These are phyloP conservation scores for Notothenia coriiceps DNA, from an alignment of 2,113 vertebrate genomes.

Conservation along the genomic window DNA sequence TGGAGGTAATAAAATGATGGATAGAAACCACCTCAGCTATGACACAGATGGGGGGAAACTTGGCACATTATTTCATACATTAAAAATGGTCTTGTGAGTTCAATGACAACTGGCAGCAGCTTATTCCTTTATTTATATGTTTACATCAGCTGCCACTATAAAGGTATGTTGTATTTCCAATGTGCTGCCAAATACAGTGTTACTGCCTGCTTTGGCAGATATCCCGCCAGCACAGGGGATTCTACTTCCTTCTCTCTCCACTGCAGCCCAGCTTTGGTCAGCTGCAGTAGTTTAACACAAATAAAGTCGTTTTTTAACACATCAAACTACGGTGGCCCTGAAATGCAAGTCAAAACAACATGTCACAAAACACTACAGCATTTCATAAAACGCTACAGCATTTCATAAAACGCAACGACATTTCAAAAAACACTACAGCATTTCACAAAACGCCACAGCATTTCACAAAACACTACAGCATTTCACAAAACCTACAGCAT, in stretches of 20 bases:
- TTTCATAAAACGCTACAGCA: too few relatives aligned
- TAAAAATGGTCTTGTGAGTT: constrained; percentile 14
- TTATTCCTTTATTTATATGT: not conserved
- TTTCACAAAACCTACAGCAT: too few relatives aligned
- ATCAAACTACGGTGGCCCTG: not conserved
- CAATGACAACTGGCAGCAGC: not conserved
- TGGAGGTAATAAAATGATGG: not conserved
- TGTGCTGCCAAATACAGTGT: constrained; percentile 46
- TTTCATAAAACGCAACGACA: too few relatives aligned
- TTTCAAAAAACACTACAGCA: too few relatives aligned
- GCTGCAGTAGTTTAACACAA: constrained; percentile 1
- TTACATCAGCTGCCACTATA: constrained; percentile 1
- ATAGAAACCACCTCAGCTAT: not conserved
- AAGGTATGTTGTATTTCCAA: constrained; percentile 13
- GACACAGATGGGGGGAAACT: not conserved
- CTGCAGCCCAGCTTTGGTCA: constrained; percentile 4
- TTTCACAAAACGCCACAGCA: too few relatives aligned
- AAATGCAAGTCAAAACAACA: too few relatives aligned
- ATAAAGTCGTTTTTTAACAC: not conserved
- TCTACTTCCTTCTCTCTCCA: constrained; percentile 21
- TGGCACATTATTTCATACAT: not conserved
- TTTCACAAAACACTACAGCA: too few relatives aligned
- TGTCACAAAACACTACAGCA: too few relatives aligned
- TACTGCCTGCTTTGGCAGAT: constrained; percentile 23
- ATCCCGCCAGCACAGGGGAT: constrained; percentile 41